Conservation (phyloP, 2,888 invertebrate species). For the Nomada ferruginata region DNA sequence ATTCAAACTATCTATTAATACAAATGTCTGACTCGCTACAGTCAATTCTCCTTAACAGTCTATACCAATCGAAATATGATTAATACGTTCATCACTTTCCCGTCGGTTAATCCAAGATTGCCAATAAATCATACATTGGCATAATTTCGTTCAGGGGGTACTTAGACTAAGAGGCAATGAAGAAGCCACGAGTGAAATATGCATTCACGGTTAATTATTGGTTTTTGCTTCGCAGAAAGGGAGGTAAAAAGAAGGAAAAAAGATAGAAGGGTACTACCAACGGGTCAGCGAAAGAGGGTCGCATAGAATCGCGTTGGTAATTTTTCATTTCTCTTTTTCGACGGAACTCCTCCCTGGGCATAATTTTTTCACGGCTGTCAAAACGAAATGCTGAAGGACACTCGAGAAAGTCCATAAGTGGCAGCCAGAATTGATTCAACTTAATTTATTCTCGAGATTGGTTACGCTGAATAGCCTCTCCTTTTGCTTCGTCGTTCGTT, state of each 20-base stretch:
- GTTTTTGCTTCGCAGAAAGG: slow-evolving; percentile 1
- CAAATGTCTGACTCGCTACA: too few relatives aligned
- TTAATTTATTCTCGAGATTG: slow-evolving; percentile 74
- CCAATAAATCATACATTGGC: neutral
- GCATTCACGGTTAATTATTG: slow-evolving; percentile 32
- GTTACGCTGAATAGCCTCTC: slow-evolving; percentile 62
- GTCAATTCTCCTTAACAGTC: neutral
- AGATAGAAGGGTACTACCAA: neutral
- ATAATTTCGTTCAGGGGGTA: neutral
- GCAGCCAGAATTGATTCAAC: slow-evolving; percentile 69
- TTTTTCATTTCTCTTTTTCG: slow-evolving; percentile 1
- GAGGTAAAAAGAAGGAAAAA: too few relatives aligned
- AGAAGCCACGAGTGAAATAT: slow-evolving; percentile 10
- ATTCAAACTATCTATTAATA: too few relatives aligned
- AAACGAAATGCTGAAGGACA: slow-evolving; percentile 43
- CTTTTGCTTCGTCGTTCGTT: slow-evolving; percentile 64
- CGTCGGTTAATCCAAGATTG: neutral
- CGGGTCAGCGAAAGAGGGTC: neutral
- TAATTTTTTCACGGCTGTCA: slow-evolving; percentile 38
- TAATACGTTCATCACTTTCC: neutral
- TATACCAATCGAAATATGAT: too few relatives aligned
- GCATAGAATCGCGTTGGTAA: neutral
- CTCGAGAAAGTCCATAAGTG: slow-evolving; percentile 46
- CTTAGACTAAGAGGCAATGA: neutral
- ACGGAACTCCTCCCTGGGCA: neutral